Conservation (phyloP, 2,113 vertebrate species). For the Talpa occidentalis region DNA sequence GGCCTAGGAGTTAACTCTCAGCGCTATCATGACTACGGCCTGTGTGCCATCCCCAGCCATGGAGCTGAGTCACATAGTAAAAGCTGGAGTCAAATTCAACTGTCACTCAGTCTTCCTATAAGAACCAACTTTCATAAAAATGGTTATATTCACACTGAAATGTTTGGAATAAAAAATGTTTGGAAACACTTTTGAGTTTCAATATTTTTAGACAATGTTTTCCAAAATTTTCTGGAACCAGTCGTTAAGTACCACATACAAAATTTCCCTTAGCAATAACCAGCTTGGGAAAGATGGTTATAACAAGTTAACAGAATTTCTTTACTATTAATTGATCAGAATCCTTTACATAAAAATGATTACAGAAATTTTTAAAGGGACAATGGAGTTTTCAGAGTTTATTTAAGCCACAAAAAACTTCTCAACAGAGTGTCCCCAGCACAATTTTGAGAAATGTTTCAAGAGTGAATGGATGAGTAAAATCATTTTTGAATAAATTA, state of each 20-base stretch:
- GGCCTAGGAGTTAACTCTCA: too few relatives aligned
- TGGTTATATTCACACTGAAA: not conserved
- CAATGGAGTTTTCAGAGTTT: not conserved
- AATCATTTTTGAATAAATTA: not conserved
- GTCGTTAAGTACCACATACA: not conserved
- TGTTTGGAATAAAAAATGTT: not conserved
- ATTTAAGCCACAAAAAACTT: not conserved
- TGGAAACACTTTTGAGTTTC: not conserved
- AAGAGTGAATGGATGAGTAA: not conserved
- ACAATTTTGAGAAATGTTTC: not conserved
- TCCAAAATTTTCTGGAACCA: not conserved
- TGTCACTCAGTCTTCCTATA: not conserved
- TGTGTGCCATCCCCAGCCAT: too few relatives aligned
- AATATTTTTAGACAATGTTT: not conserved
- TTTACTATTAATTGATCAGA: not conserved
- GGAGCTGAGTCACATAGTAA: too few relatives aligned
- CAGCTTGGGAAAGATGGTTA: not conserved
- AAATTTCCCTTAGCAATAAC: conserved; percentile 23
- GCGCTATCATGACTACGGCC: too few relatives aligned
- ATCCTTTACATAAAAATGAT: not conserved
- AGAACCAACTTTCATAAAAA: not conserved
- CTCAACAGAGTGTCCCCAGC: not conserved
- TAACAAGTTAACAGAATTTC: not conserved
- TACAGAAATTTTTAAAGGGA: not conserved
- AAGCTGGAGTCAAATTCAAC: not conserved